Evolutionary conservation across 1,140 invertebrate species (phyloP), one percentile per base, ranked within the genome.

Genomic region (Drosophila subpulchrella): DNA sequence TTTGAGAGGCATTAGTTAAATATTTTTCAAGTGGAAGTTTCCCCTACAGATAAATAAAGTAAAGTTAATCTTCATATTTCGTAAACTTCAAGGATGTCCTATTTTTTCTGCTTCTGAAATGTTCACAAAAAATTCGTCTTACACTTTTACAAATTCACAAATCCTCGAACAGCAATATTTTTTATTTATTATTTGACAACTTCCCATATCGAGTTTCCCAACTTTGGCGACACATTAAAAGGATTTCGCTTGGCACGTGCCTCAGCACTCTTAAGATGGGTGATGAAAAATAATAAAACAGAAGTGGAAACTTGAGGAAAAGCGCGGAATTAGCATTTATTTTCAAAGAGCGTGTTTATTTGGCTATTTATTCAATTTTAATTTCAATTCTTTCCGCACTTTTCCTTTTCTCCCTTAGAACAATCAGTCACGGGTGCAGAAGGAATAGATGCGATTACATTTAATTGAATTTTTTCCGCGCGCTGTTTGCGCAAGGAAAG

Each of bases 291-390:
- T 47, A 61, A 47, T 46, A 53, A 58, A 42, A 11, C 12, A 30
- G 63, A 75, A 78, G 75, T 85, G 75, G 70, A 79, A 88, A 86
- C 61, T 72, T 73, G 54, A 88, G 66, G 7, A 72, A 76, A 79
- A 73, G 60, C 61, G 38, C 62, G 46, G 83, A 88, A 88, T 88
- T 88, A 89, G 79, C 84, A 89, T 88, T 77, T 61, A 63, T 74
- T 84, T 81, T 78, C 72, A 67, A 81, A 75, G 81, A 80, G 20
- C 75, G 72, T 88, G 84, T 89, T 89, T 88, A 84, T 89, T 80
- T 78, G 66, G 84, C 84, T 89, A 88, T 89, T 88, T 89, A 84
- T 84, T 80, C 67, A 88, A 86, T 86, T 86, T 86, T 72, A 75
- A 75, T 81, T 85, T 81, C 48, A 24, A 60, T 51, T 74, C 46